Base-by-base conservation (phyloP, 1,140 invertebrate genomes). In the Heliothis subflexa region DNA sequence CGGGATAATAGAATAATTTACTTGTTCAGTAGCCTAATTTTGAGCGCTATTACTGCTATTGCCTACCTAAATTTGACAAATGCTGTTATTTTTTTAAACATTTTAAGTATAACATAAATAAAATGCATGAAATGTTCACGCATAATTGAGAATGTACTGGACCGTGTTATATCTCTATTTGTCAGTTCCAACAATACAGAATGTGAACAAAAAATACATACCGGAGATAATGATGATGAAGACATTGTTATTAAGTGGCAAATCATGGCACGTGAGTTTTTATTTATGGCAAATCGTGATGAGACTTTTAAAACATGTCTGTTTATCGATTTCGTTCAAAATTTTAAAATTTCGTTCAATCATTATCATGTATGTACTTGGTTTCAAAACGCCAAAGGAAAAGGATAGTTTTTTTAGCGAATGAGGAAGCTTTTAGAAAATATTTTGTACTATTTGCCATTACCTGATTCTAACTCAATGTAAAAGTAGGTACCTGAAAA, bases 151-250 rank as follows among this genome's bases (percentile, higher is more conserved):
- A 33, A 47, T 11, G n/a, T 47, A 64, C 61, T 64, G 45, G 61
- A 45, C 16, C n/a, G 16, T 64, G 45, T 47, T 16, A 45, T 16
- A 64, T n/a, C n/a, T 5, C 4, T 47, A 64, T 45, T 64, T 64
- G 33, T n/a, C 61, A 7, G 40, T 64, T 64, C 45, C 45, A 64
- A 64, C 61, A 64, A 64, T 64, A 40, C 13, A 64, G 45, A 64
- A 45, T n/a, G 59, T 33, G 3, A 57, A 18, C 2, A 57, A 2
- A 47, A 3, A 18, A 14, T 64, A 4, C 4, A 7, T 13, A n/a
- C 45, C 3, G 59, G 11, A 16, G 59, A 62, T 62, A 62, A 62
- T 62, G 16, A 62, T 40, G 59, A 16, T 62, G 62, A 66, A 66
- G 25, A 49, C 11, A 47, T 21, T 21, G 33, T 47, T 45, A 40